Base-by-base conservation (phyloP, 2,797 vertebrate species). In the Tapirus indicus region DNA sequence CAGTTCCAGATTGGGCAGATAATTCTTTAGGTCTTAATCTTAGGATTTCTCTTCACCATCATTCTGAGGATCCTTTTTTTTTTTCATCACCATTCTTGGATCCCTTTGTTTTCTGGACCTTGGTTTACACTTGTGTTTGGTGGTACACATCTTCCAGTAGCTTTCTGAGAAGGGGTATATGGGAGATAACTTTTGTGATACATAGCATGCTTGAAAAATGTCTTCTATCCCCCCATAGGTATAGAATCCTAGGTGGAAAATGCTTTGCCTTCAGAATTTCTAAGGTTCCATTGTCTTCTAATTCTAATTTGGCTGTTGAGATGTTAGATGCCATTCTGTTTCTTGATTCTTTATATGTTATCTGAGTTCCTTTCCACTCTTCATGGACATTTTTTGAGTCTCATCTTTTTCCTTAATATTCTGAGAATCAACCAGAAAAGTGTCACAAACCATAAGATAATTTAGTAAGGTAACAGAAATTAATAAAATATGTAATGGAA, bases 201-300 rank as follows among this genome's bases (percentile, higher is more conserved):
- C n/a, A 20, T 6, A 27, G n/a, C n/a, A 52, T 77, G 10, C 77
- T 89, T 77, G 72, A 64, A 77, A 78, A 78, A 52, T 88, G 71
- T 62, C 41, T 75, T 75, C 41, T 88, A 27, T 78, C 44, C 32
- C 60, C 11, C 21, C 44, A 21, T 21, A 17, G 47, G n/a, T 78
- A 27, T 56, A 72, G 83, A 38, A 85, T 75, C 32, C 54, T 62
- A n/a, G 29, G 6, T 47, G 44, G 56, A 32, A 75, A 62, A 49
- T 62, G 47, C 83, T 54, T 52, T 38, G 62, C 10, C 41, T 18
- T 83, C 35, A 44, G 20, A 88, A 88, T 64, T 3, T 11, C 44
- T 47, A 92, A 88, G 60, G 91, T 92, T 88, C 41, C 44, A 82
- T 79, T 79, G 71, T 72, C 94, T 93, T 68, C 69, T 56, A 35